phyloP scores from a whole-genome alignment of 2,113 vertebrate genomes.

The Phalacrocorax carbo region DNA sequence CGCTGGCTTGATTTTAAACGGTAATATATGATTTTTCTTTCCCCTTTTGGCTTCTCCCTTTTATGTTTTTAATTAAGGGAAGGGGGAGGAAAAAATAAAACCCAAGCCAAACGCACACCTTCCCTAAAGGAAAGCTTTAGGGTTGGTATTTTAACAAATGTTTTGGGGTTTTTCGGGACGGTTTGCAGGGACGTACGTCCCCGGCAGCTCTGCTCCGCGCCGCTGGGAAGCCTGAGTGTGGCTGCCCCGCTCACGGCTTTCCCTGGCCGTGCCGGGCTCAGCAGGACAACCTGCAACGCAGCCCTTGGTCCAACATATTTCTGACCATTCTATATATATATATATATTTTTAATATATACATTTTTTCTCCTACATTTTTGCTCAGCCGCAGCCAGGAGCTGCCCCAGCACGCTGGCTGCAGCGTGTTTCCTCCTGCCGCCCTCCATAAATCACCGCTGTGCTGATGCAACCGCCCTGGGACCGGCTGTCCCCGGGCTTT shows the following conservation, averaged over 20 bases:
- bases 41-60: neutral
- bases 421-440: neutral
- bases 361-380: neutral
- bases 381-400: neutral
- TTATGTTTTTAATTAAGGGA: neutral
- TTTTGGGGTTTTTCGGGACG: neutral
- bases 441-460: accelerated
- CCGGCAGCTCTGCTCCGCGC: accelerated
- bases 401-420: neutral
- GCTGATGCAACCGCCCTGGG: accelerated
- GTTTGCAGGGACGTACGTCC: neutral
- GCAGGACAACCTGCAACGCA: accelerated
- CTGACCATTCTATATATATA: neutral
- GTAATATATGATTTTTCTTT: neutral
- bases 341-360: neutral
- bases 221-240: accelerated
- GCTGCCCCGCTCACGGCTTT: neutral
- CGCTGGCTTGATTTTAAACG: neutral
- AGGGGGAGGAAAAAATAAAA: accelerated
- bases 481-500: accelerated
- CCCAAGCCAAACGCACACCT: neutral
- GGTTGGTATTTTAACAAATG: neutral
- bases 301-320: neutral
- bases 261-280: accelerated
- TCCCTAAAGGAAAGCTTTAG: neutral